Base-by-base conservation (phyloP, 1,140 invertebrate species). In the Eulimnadia texana region DNA sequence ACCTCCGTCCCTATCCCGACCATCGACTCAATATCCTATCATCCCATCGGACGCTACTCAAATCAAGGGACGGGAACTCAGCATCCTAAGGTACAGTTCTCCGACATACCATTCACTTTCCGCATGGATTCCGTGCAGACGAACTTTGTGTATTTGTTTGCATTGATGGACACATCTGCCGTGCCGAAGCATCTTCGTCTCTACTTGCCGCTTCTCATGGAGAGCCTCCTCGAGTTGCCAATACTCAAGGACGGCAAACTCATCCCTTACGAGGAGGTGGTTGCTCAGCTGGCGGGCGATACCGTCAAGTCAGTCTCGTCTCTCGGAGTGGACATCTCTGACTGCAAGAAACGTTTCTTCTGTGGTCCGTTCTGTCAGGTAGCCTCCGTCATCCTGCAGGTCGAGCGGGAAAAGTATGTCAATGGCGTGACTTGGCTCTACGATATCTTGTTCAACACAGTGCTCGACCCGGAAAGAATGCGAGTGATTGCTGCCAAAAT, bases 61-160 rank as follows among this genome's bases (percentile, higher is more conserved):
- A 74, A 74, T 67, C 28, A 76, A 73, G 49, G 75, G 76, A 50
- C 73, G 68, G 19, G 25, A 55, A 2, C 71, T 77, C n/a, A 78
- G 60, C 79, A 81, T 69, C 71, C 79, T 2, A 70, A 77, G 66
- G 80, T 88, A 64, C 77, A 82, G 68, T 71, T 86, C 10, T 71
- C 72, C 10, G 73, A 82, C 50, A 70, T 87, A n/a, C 85, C 86
- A 22, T 74, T 89, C 57, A 58, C 50, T 22, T 60, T 66, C 3
- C 64, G 65, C 22, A 74, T 91, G 51, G 85, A 92, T 77, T 80
- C 88, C 68, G 73, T 90, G 11, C 80, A 85, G 62, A 88, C 86
- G 1, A 88, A 88, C 69, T 92, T 93, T 76, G 80, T 91, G 64
- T 85, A 90, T 74, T 75, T 83, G 58, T 78, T 76, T 64, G 70